Percentiles rank a stretch among this genome's conserved stretches.
These are phyloP conservation scores for Cylindroiulus punctatus DNA, from an alignment of 2,888 invertebrate genomes.

Conservation along the genomic window DNA sequence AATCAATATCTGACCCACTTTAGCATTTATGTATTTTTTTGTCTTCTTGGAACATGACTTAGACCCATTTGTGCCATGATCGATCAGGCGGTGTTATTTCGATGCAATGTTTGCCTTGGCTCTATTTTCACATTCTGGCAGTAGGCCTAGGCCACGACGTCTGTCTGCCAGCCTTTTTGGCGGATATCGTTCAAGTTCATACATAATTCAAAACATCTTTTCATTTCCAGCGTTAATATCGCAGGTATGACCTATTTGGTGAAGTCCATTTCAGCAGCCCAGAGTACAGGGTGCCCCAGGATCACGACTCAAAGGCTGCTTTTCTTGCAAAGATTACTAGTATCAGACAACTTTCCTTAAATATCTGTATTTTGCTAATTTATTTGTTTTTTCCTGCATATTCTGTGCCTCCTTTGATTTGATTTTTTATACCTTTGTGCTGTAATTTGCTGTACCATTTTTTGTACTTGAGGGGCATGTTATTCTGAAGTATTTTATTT, in stretches of 20 bases:
- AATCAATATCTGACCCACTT: constrained; percentile 32
- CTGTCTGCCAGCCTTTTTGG: too few relatives aligned
- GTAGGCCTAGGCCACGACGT: constrained; percentile 21
- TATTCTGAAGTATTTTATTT: too few relatives aligned
- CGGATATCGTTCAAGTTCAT: constrained; percentile 10
- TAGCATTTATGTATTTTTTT: neutral
- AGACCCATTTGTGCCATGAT: constrained; percentile 12
- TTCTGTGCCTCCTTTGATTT: too few relatives aligned
- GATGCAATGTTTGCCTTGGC: neutral
- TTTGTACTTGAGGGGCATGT: too few relatives aligned
- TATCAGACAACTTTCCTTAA: too few relatives aligned
- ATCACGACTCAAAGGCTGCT: too few relatives aligned
- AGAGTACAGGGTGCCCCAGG: neutral
- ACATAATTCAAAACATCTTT: constrained; percentile 38
- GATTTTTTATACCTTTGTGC: too few relatives aligned
- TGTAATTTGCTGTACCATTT: too few relatives aligned
- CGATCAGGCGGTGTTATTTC: neutral
- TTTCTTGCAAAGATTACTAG: too few relatives aligned
- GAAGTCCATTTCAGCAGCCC: neutral
- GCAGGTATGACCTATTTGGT: neutral
- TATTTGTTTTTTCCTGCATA: too few relatives aligned
- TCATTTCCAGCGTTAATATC: neutral
- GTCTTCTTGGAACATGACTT: neutral
- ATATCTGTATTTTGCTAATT: too few relatives aligned
- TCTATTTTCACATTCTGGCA: neutral